phyloP scores from a whole-genome alignment of 1,140 invertebrate genomes.

The Stegodyphus mimosarum region DNA sequence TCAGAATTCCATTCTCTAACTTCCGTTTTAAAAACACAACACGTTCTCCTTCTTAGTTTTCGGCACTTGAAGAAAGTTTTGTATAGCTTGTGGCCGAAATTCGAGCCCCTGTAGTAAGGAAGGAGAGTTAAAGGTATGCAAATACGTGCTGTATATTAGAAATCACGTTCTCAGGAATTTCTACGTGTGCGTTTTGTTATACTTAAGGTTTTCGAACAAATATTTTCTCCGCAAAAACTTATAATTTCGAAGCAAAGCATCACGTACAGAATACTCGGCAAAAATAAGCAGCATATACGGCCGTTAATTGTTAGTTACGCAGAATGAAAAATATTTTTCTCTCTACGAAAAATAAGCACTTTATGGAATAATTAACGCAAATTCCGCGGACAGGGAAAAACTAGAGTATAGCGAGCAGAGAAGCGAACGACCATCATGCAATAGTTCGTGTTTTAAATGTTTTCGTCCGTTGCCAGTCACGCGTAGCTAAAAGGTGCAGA shows the following conservation, averaged over 20 bases:
- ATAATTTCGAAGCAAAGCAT: conserved; percentile 20
- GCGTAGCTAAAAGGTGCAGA: conserved; percentile 46
- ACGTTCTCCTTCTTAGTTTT: conserved; percentile 3
- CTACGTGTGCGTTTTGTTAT: conserved; percentile 10
- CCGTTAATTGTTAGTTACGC: conserved; percentile 57
- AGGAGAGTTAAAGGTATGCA: conserved; percentile 34
- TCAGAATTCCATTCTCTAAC: too few relatives aligned
- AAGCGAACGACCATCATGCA: conserved; percentile 49
- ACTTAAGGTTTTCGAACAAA: conserved; percentile 6
- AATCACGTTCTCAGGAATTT: conserved; percentile 35
- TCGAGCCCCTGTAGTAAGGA: background rate
- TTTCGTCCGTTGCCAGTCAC: conserved; percentile 58
- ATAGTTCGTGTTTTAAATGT: conserved; percentile 59
- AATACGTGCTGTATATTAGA: conserved; percentile 54
- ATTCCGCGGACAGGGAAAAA: conserved; percentile 55
- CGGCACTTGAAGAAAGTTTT: background rate
- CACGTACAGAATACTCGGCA: conserved; percentile 27
- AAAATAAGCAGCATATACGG: conserved; percentile 24
- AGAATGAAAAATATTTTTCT: conserved; percentile 33
- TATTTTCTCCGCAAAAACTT: conserved; percentile 52
- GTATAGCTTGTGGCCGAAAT: background rate
- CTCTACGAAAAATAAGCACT: conserved; percentile 47
- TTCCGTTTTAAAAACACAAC: conserved; percentile 21
- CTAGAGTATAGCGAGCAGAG: background rate
- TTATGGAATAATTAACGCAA: conserved; percentile 59